phyloP scores from a whole-genome alignment of 2,113 vertebrate species.

The Perca flavescens region DNA sequence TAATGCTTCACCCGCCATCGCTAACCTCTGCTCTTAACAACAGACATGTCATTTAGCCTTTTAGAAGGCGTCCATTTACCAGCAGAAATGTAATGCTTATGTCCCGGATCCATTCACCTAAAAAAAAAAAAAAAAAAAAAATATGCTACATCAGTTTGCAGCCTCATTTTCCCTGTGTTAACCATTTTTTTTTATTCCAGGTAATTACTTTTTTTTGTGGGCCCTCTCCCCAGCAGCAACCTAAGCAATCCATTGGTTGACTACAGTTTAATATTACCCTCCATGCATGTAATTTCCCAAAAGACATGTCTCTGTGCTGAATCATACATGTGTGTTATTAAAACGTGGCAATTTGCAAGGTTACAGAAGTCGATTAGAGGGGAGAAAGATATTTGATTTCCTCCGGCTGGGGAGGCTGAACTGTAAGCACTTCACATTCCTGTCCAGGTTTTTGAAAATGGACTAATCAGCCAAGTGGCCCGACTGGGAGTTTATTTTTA shows the following conservation, averaged over 20 bases:
- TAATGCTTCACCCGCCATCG: constrained; percentile 18
- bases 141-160: constrained; percentile 45
- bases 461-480: constrained; percentile 30
- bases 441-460: constrained; percentile 21
- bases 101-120: constrained; percentile 60
- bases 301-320: constrained; percentile 66
- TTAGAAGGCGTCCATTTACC: constrained; percentile 32
- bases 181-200: constrained; percentile 4
- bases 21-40: constrained; percentile 24
- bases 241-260: constrained; percentile 24
- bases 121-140: constrained; percentile 43
- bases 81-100: constrained; percentile 21
- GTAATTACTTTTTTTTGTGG: constrained; percentile 52
- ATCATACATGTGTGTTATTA: constrained; percentile 70
- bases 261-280: constrained; percentile 34
- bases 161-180: constrained; percentile 55
- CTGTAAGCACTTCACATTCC: constrained; percentile 51
- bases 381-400: constrained; percentile 49
- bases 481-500: constrained; percentile 3
- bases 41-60: constrained; percentile 27
- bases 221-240: constrained; percentile 2
- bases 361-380: constrained; percentile 35
- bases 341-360: constrained; percentile 54
- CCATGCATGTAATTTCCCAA: constrained; percentile 68
- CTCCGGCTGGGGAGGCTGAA: constrained; percentile 39